These are phyloP conservation scores for Baronia brevicornis DNA, from an alignment of 2,888 invertebrate genomes.

Conservation along the genomic window DNA sequence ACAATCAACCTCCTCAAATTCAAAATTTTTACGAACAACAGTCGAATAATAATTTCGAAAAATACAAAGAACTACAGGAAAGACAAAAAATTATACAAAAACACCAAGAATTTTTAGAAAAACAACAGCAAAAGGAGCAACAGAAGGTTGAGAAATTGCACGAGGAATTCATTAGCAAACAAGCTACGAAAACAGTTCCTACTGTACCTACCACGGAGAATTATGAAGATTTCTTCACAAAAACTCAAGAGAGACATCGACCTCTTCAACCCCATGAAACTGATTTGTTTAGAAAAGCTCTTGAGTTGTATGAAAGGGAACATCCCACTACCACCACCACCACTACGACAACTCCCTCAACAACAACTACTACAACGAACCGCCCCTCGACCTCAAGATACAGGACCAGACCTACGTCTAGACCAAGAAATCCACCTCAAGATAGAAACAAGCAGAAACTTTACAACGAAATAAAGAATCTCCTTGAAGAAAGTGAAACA, in stretches of 20 bases:
- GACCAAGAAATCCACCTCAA: slow-evolving; percentile 58
- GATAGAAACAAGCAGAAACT: slow-evolving; percentile 74
- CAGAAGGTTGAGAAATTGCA: slow-evolving; percentile 84
- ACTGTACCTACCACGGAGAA: slow-evolving; percentile 66
- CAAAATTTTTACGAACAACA: slow-evolving; percentile 76
- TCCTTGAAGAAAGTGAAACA: slow-evolving; percentile 75
- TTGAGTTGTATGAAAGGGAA: slow-evolving; percentile 79
- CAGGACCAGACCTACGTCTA: slow-evolving; percentile 47
- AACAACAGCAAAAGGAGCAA: slow-evolving; percentile 85
- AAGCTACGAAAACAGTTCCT: slow-evolving; percentile 78
- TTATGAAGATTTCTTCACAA: slow-evolving; percentile 53
- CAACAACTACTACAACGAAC: slow-evolving; percentile 58
- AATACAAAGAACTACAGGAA: slow-evolving; percentile 81
- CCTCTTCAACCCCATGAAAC: slow-evolving; percentile 79
- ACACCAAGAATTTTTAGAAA: slow-evolving; percentile 85
- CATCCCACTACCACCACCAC: slow-evolving; percentile 82
- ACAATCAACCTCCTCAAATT: slow-evolving; percentile 69
- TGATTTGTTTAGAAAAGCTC: slow-evolving; percentile 78
- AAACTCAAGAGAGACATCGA: slow-evolving; percentile 58
- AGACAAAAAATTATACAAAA: slow-evolving; percentile 83
- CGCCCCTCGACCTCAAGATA: slow-evolving; percentile 56
- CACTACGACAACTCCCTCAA: slow-evolving; percentile 80
- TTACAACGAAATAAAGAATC: slow-evolving; percentile 74
- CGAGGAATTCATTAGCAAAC: slow-evolving; percentile 80
- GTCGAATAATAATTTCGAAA: slow-evolving; percentile 77